phyloP scores from a whole-genome alignment of 2,888 invertebrate species.

The Tachina lurida region DNA sequence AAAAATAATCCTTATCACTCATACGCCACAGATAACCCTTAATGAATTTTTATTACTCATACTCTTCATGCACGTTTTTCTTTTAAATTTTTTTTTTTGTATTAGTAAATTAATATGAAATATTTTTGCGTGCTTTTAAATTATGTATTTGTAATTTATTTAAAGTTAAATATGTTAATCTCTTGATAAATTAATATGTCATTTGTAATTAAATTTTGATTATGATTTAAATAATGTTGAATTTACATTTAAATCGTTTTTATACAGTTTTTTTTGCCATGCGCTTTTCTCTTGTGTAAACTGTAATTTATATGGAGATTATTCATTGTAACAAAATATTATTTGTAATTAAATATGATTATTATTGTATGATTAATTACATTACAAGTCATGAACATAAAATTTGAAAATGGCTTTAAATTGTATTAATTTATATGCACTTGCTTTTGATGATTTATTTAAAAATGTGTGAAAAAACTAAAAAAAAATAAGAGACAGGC shows the following conservation, averaged over 20 bases:
- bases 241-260: constrained; percentile 33
- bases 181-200: constrained; percentile 64
- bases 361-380: constrained; percentile 63
- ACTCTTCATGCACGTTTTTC: neutral
- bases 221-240: constrained; percentile 65
- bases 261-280: constrained; percentile 13
- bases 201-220: constrained; percentile 61
- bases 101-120: neutral
- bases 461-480: neutral
- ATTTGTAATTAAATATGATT: constrained; percentile 52
- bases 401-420: constrained; percentile 12
- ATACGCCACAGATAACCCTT: neutral
- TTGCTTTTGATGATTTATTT: constrained; percentile 9
- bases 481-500: neutral
- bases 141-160: constrained; percentile 25
- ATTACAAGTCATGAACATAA: constrained; percentile 21
- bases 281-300: constrained; percentile 6
- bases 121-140: neutral
- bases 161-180: constrained; percentile 34
- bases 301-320: constrained; percentile 42
- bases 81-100: neutral
- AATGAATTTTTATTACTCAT: neutral
- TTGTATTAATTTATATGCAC: constrained; percentile 14
- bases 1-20: neutral
- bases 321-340: constrained; percentile 46